phyloP scores from a whole-genome alignment of 2,113 vertebrate genomes.

The Epinephelus moara region DNA sequence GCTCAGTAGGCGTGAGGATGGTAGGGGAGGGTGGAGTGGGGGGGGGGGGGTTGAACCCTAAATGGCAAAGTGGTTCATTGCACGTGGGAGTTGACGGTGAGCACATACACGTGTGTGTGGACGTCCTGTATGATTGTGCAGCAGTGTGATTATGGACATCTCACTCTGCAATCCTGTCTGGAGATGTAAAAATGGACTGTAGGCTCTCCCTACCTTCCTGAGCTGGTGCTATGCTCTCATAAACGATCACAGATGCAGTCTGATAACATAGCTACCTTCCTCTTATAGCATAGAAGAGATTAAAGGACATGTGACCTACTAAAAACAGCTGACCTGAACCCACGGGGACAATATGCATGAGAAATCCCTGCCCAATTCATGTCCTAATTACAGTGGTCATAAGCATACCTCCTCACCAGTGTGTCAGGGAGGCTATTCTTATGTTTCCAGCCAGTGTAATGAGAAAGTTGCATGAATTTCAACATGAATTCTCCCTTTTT shows the following conservation, averaged over 20 bases:
- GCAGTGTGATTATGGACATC: slow-evolving; percentile 7
- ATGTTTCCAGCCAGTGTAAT: slow-evolving; percentile 29
- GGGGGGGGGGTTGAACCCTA: slow-evolving; percentile 59
- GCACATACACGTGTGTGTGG: slow-evolving; percentile 3
- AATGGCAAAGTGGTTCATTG: slow-evolving; percentile 61
- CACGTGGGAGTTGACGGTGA: slow-evolving; percentile 63
- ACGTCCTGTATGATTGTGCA: background rate
- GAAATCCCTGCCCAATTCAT: slow-evolving; percentile 62
- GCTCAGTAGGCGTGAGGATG: slow-evolving; percentile 73
- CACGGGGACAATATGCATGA: slow-evolving; percentile 47
- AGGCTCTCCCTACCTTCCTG: background rate
- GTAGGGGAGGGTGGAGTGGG: slow-evolving; percentile 2
- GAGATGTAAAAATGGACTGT: slow-evolving; percentile 24
- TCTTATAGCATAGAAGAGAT: slow-evolving; percentile 18
- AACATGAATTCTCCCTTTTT: background rate
- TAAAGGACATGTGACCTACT: slow-evolving; percentile 66
- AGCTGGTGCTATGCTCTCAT: background rate
- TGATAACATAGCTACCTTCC: slow-evolving; percentile 2
- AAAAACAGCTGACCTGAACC: slow-evolving; percentile 76
- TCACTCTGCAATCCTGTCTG: slow-evolving; percentile 5
- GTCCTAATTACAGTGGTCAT: slow-evolving; percentile 72
- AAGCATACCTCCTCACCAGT: slow-evolving; percentile 29
- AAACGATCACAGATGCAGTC: slow-evolving; percentile 8
- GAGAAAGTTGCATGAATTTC: slow-evolving; percentile 21
- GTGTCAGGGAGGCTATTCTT: slow-evolving; percentile 16